Conservation (phyloP, 2,113 vertebrate genomes). For the Sander lucioperca region DNA sequence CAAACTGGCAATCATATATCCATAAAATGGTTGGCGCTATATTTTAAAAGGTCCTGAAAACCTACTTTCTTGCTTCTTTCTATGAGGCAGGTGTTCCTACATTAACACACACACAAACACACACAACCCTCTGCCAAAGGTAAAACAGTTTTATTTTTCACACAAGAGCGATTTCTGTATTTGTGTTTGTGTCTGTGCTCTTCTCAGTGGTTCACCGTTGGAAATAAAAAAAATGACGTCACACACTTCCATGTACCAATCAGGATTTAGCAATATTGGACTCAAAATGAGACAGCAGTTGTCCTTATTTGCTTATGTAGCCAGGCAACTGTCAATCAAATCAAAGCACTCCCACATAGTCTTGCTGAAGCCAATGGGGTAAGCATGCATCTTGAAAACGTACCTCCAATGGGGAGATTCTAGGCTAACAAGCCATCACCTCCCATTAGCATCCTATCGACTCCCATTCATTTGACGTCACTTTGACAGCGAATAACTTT, state of each 20-base stretch:
- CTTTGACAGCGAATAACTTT: too few relatives aligned
- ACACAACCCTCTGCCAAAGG: background rate
- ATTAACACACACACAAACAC: background rate
- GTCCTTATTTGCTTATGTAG: background rate
- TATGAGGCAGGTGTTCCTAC: background rate
- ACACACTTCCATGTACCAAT: background rate
- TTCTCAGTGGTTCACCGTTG: background rate
- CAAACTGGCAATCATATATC: constrained; percentile 1
- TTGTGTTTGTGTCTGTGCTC: background rate
- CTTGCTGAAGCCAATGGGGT: background rate
- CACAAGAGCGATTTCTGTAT: background rate
- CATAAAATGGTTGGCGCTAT: background rate
- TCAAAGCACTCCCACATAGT: constrained; percentile 13
- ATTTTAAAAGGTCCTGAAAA: background rate
- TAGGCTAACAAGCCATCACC: too few relatives aligned
- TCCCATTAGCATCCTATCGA: too few relatives aligned
- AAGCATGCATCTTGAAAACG: too few relatives aligned
- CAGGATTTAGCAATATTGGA: constrained; percentile 1
- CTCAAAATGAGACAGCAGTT: background rate
- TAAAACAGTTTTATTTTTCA: background rate
- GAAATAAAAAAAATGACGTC: background rate
- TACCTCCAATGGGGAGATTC: too few relatives aligned
- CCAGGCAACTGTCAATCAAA: constrained; percentile 5
- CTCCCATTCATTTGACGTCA: too few relatives aligned
- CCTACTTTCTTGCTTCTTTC: background rate